phyloP scores from a whole-genome alignment of 2,113 vertebrate species.

The Casuarius casuarius region DNA sequence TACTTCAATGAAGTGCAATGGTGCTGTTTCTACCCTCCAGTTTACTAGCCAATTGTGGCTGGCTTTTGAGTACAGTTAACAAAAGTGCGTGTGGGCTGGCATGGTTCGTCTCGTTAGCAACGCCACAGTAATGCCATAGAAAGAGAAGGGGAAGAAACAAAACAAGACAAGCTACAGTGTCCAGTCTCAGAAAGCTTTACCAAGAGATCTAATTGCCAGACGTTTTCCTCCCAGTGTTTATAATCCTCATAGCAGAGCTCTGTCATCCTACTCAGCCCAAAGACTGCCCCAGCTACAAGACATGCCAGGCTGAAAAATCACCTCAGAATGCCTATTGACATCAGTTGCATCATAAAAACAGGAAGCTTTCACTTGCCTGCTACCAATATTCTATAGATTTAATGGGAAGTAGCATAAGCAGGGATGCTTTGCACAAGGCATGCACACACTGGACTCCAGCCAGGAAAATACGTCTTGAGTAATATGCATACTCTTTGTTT shows the following conservation, averaged over 20 bases:
- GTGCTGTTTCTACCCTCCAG: background rate
- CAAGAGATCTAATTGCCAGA: background rate
- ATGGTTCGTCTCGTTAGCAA: background rate
- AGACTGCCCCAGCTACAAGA: background rate
- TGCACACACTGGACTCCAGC: background rate
- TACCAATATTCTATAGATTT: background rate
- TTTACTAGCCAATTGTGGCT: background rate
- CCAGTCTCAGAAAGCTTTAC: background rate
- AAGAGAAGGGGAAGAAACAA: background rate
- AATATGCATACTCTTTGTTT: constrained; percentile 29
- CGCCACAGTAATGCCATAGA: background rate
- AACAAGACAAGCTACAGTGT: background rate
- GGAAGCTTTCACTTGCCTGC: constrained; percentile 25
- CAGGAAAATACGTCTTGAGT: constrained; percentile 40
- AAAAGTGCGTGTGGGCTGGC: background rate
- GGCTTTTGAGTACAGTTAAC: background rate
- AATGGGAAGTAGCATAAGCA: background rate
- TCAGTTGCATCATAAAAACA: background rate
- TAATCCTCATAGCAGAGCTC: background rate
- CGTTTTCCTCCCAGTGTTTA: background rate
- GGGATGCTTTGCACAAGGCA: constrained; percentile 13
- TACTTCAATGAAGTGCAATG: background rate
- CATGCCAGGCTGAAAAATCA: constrained; percentile 36
- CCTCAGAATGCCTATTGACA: constrained; percentile 29
- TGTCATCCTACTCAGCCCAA: background rate